phyloP scores from a whole-genome alignment of 2,113 vertebrate species.

The Plectropomus leopardus region DNA sequence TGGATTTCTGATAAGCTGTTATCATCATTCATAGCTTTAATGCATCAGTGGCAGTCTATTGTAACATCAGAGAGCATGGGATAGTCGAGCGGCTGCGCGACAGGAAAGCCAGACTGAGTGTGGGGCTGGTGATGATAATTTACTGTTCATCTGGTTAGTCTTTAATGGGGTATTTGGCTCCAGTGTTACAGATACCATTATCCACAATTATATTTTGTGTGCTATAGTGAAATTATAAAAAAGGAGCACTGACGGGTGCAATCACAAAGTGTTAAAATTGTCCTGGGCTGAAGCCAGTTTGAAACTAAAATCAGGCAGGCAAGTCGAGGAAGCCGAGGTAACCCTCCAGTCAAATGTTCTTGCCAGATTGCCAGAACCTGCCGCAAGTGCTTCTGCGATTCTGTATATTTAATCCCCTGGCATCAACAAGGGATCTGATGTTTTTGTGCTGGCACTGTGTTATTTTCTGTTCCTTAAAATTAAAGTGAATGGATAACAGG shows the following conservation, averaged over 20 bases:
- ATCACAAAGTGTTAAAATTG: slow-evolving; percentile 30
- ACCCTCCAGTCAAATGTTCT: slow-evolving; percentile 21
- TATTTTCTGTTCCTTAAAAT: slow-evolving; percentile 80
- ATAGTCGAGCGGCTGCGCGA: slow-evolving; percentile 9
- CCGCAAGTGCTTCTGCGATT: slow-evolving; percentile 19
- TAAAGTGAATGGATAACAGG: slow-evolving; percentile 75
- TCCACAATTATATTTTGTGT: slow-evolving; percentile 68
- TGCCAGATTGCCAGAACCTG: slow-evolving; percentile 25
- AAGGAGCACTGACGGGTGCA: slow-evolving; percentile 19
- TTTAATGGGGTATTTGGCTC: slow-evolving; percentile 80
- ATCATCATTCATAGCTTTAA: slow-evolving; percentile 59
- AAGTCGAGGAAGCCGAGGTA: background rate
- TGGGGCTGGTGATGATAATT: slow-evolving; percentile 48
- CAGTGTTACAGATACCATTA: slow-evolving; percentile 71
- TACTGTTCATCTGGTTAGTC: slow-evolving; percentile 54
- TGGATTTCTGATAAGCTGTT: slow-evolving; percentile 70
- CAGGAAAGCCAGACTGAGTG: slow-evolving; percentile 28
- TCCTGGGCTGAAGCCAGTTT: slow-evolving; percentile 35
- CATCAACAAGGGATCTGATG: slow-evolving; percentile 61
- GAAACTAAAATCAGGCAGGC: slow-evolving; percentile 18
- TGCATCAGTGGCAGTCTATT: slow-evolving; percentile 57
- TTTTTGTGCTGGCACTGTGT: slow-evolving; percentile 56
- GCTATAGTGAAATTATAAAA: slow-evolving; percentile 50
- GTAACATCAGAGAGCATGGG: slow-evolving; percentile 46
- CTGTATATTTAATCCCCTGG: slow-evolving; percentile 68